These are phyloP conservation scores for Odobenus rosmarus DNA, from an alignment of 2,113 vertebrate species.

Conservation along the genomic window DNA sequence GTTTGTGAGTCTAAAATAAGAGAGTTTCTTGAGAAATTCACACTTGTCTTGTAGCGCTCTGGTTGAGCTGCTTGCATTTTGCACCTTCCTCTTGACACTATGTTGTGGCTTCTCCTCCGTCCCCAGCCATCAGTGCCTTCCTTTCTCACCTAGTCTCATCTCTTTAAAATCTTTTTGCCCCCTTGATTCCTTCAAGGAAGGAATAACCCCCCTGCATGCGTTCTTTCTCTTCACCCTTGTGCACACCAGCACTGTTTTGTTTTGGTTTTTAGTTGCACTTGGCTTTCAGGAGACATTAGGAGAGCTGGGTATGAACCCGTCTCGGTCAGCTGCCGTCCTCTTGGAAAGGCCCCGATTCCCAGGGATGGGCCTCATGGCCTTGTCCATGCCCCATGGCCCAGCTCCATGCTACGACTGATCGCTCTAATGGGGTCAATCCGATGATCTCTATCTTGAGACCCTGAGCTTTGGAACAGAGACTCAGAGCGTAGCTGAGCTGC, in stretches of 20 bases:
- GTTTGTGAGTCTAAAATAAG: neutral
- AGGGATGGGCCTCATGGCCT: neutral
- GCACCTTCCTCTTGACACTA: neutral
- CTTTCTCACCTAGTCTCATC: neutral
- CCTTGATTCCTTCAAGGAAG: too few relatives aligned
- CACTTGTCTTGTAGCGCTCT: neutral
- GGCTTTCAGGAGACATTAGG: neutral
- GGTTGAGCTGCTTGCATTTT: neutral
- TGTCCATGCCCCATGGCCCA: neutral
- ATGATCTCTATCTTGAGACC: neutral
- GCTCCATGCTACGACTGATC: neutral
- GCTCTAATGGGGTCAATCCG: neutral
- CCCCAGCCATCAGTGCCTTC: neutral
- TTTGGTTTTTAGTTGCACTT: neutral
- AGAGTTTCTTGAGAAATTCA: neutral
- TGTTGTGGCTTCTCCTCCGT: neutral
- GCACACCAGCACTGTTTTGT: neutral
- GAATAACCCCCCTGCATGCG: neutral
- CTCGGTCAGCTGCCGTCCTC: neutral
- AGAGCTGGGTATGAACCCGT: neutral
- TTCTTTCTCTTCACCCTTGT: neutral
- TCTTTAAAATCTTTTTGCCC: neutral
- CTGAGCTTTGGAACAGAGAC: neutral
- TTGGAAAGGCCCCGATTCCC: neutral
- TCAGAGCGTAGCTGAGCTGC: neutral